Evolutionary conservation across 2,113 vertebrate species (phyloP).

Genomic region (Egretta garzetta): DNA sequence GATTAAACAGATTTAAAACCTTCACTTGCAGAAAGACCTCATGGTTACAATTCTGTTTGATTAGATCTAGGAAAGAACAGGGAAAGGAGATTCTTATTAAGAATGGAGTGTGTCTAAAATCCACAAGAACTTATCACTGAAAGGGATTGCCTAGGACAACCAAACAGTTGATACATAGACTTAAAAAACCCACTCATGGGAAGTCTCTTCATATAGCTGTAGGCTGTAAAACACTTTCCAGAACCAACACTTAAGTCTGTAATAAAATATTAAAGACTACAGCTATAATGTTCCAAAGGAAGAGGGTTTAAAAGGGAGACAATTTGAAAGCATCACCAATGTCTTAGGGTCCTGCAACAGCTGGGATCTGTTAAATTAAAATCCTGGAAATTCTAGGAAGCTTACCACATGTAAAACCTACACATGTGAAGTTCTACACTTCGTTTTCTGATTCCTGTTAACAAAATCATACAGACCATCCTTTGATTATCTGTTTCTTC

Average conservation of each 20-base stretch:
- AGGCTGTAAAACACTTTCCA: not conserved
- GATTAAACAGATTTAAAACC: not conserved
- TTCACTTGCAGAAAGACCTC: not conserved
- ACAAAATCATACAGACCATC: not conserved
- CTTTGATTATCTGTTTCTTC: not conserved
- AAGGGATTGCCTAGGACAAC: not conserved
- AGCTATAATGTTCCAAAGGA: not conserved
- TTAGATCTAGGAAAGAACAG: not conserved
- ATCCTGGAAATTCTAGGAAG: not conserved
- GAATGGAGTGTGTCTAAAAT: not conserved
- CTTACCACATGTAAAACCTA: not conserved
- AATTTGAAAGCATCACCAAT: not conserved
- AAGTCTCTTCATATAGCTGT: not conserved
- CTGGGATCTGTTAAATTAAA: not conserved
- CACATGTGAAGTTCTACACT: not conserved
- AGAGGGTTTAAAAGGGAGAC: not conserved
- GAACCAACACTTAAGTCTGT: not conserved
- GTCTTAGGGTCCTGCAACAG: not conserved
- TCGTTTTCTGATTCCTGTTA: not conserved
- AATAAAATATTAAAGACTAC: not conserved
- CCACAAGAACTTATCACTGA: not conserved
- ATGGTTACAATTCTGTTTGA: not conserved
- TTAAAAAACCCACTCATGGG: not conserved
- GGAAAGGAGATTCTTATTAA: not conserved
- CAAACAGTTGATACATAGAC: not conserved